Evolutionary conservation across 2,113 vertebrate genomes (phyloP).

Genomic region (Tetrao urogallus): DNA sequence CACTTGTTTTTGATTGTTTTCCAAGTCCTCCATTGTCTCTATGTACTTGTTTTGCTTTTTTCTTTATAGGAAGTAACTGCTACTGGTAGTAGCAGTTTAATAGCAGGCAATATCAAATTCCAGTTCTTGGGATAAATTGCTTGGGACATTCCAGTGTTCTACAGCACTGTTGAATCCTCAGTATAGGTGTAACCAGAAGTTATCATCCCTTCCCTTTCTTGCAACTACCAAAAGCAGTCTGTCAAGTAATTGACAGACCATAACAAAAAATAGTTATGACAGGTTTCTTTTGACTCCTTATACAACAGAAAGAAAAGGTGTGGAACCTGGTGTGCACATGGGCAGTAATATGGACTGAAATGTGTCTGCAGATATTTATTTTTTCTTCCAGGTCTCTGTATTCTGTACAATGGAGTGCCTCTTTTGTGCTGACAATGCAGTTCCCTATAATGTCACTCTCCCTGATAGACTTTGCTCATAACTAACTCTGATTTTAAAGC

Average conservation of each 20-base stretch:
- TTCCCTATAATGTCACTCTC: background rate
- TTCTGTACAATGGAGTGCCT: background rate
- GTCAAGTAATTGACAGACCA: background rate
- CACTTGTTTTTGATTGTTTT: background rate
- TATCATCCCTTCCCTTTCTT: background rate
- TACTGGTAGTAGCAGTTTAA: background rate
- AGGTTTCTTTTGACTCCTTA: background rate
- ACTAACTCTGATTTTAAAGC: background rate
- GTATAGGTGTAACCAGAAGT: background rate
- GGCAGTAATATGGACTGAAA: background rate
- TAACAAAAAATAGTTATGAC: background rate
- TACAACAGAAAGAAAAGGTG: background rate
- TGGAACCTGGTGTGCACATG: no score
- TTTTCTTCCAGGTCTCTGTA: accelerated
- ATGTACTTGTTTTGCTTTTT: background rate
- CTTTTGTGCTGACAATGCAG: background rate
- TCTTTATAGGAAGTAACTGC: background rate
- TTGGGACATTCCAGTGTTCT: background rate
- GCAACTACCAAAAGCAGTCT: background rate
- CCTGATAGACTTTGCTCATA: background rate
- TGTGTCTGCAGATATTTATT: background rate
- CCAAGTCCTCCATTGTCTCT: background rate
- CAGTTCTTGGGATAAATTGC: background rate
- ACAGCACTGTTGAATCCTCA: background rate
- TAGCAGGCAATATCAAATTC: background rate